Base-by-base conservation (phyloP, 2,888 invertebrate genomes). In the Selenia dentaria region DNA sequence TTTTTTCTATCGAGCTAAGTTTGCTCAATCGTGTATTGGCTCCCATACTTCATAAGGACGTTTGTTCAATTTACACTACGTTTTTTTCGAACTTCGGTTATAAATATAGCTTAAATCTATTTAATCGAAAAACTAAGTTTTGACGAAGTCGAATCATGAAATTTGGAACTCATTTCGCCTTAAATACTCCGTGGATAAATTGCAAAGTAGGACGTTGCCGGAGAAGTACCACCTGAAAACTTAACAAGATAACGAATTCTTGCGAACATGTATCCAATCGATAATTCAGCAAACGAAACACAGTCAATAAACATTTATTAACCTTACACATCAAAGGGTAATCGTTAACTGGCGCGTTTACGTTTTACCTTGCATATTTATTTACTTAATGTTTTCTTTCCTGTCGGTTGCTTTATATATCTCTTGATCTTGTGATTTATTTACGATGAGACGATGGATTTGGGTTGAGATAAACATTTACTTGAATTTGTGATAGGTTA, bases 281-380 rank as follows among this genome's bases (percentile, higher is more conserved):
- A 31, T 33, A 38, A 33, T 34, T 33, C 27, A 20, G 26, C 27
- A 38, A 26, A 58, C 33, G 44, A 40, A 54, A 51, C 43, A 44
- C 48, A 60, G 54, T 64, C 57, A 42, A 56, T 16, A 2, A 4
- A 3, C 16, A 16, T 69, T 67, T 70, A 73, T 69, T 64, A 67
- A 70, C 62, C 57, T 35, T 48, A 51, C 39, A 67, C 60, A 74
- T 77, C 76, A 77, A 77, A 77, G 74, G 46, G 38, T 34, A 13
- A 32, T 51, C 46, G 44, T 33, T 29, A 46, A 56, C 31, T 44
- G 36, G 35, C 36, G 47, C 57, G 56, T 67, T 45, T 45, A 45
- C 40, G 29, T 36, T 36, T 26, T 11, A 20, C 25, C 27, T 40
- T 34, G 16, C 29, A 62, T 67, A 54, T 67, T 72, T 74, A 64